phyloP scores from a whole-genome alignment of 2,797 vertebrate species.

The Mormyrops attenuatus region DNA sequence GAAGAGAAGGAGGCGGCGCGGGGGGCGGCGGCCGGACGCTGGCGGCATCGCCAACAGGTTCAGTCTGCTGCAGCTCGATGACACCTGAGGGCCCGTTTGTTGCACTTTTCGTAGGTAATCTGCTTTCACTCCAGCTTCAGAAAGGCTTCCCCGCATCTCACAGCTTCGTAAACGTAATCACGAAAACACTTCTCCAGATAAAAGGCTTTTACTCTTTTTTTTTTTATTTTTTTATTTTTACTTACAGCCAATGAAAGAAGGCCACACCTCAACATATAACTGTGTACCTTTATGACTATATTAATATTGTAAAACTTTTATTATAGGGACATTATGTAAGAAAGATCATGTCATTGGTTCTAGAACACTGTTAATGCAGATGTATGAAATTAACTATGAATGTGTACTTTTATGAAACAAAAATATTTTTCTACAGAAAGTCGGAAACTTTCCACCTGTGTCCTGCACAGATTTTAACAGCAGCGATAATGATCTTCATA shows the following conservation, averaged over 20 bases:
- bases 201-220: neutral
- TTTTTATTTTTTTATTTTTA: too few species aligned
- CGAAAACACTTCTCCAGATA: neutral
- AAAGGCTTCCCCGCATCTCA: neutral
- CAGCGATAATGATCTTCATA: neutral
- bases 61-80: slow-evolving; percentile 52
- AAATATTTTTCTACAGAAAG: neutral
- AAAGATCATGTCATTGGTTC: neutral
- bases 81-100: slow-evolving; percentile 34
- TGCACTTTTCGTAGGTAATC: neutral
- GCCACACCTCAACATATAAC: neutral
- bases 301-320: neutral
- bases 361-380: neutral
- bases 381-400: neutral
- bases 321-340: neutral
- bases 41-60: slow-evolving; percentile 57
- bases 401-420: neutral
- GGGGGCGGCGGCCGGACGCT: slow-evolving; percentile 32
- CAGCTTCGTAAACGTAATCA: neutral
- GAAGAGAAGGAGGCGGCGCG: slow-evolving; percentile 22
- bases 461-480: slow-evolving; percentile 10
- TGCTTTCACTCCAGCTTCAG: neutral
- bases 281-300: neutral
- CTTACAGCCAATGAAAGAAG: neutral
- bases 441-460: neutral